phyloP scores from a whole-genome alignment of 2,888 invertebrate species.

The Ditula angustiorana region DNA sequence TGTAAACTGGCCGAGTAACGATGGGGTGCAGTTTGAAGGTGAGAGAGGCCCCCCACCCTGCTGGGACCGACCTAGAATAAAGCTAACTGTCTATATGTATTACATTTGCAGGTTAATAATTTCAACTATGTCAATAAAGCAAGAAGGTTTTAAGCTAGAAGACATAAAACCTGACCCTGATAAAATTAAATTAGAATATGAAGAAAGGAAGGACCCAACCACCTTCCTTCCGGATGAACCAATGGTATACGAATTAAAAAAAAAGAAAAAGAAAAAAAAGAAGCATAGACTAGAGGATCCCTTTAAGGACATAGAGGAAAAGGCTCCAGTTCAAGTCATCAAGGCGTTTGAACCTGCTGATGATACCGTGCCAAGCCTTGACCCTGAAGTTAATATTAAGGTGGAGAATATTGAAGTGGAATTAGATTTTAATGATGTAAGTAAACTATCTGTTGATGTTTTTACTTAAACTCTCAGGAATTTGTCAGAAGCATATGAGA shows the following conservation, averaged over 20 bases:
- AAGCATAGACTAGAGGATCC: conserved; percentile 69
- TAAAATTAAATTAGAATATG: conserved; percentile 33
- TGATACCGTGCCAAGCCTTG: conserved; percentile 50
- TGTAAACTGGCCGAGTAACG: too few relatives aligned
- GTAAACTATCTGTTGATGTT: conserved; percentile 44
- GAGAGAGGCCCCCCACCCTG: too few relatives aligned
- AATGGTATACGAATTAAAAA: conserved; percentile 77
- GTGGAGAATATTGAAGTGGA: conserved; percentile 79
- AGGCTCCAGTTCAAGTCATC: conserved; percentile 44
- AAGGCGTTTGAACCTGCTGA: conserved; percentile 45
- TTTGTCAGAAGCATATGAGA: too few relatives aligned
- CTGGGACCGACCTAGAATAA: too few relatives aligned
- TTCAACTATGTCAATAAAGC: conserved; percentile 42
- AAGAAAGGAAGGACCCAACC: conserved; percentile 69
- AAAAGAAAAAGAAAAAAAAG: conserved; percentile 75
- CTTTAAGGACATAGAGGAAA: conserved; percentile 69
- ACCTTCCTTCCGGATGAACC: conserved; percentile 73
- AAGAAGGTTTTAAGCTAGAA: conserved; percentile 45
- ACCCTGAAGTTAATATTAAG: conserved; percentile 76
- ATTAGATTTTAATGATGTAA: conserved; percentile 78
- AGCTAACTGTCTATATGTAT: too few relatives aligned
- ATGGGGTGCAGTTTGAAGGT: too few relatives aligned
- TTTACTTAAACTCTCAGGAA: background rate
- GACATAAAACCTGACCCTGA: conserved; percentile 26
- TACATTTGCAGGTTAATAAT: conserved; percentile 33